Evolutionary conservation across 2,113 vertebrate genomes (phyloP).

Genomic region (Pyxicephalus adspersus): DNA sequence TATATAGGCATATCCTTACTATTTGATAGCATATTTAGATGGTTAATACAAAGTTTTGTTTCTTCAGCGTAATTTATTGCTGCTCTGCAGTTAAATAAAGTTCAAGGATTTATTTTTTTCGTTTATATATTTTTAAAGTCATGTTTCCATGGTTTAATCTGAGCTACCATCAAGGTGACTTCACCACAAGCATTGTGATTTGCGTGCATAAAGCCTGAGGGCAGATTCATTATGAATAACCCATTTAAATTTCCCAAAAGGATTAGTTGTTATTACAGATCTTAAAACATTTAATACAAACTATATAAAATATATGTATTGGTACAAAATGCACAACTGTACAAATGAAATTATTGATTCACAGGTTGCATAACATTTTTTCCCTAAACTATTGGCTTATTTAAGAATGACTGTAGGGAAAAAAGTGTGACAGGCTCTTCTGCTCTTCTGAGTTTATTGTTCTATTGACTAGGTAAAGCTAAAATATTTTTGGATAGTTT

Average conservation of each 20-base stretch:
- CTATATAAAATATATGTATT: neutral
- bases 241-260: neutral
- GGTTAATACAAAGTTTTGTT: too few species aligned
- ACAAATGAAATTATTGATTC: too few species aligned
- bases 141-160: neutral
- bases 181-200: neutral
- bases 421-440: neutral
- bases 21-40: too few species aligned
- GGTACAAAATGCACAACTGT: too few species aligned
- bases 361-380: too few species aligned
- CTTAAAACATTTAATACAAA: neutral
- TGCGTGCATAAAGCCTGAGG: neutral
- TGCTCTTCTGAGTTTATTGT: neutral
- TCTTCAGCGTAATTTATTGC: too few species aligned
- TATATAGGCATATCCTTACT: too few species aligned
- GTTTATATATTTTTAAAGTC: too few species aligned
- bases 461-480: neutral
- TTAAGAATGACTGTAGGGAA: too few species aligned
- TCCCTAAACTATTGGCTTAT: too few species aligned
- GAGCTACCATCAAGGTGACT: neutral
- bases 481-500: neutral
- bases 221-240: slow-evolving; percentile 34
- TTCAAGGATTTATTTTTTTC: too few species aligned
- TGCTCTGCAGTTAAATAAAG: too few species aligned
- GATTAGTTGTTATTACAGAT: neutral